Conservation (phyloP, 2,888 invertebrate species). For the Athetis lepigone region DNA sequence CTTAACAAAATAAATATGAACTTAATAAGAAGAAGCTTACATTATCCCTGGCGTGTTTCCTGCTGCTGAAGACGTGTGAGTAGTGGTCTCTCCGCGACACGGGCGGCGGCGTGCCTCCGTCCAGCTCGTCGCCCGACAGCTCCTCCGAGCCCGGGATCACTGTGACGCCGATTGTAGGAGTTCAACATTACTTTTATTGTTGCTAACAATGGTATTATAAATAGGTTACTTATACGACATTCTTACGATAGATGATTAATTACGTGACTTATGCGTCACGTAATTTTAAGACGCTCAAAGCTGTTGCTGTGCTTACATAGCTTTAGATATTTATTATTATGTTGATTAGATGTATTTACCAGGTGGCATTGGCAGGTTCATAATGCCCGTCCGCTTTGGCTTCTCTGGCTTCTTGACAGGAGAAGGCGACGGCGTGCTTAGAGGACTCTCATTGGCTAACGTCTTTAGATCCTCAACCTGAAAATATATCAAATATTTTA, state of each 20-base stretch:
- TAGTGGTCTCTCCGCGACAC: conserved; percentile 76
- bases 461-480: conserved; percentile 86
- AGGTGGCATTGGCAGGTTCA: conserved; percentile 98
- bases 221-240: background rate
- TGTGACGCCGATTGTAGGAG: conserved; percentile 65
- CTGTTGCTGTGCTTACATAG: no score
- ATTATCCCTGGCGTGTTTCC: conserved; percentile 65
- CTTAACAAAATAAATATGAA: no score
- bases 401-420: conserved; percentile 88
- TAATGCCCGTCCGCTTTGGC: conserved; percentile 93
- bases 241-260: background rate
- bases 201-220: background rate
- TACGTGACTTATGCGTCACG: no score
- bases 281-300: no score
- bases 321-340: no score
- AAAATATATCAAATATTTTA: conserved; percentile 3
- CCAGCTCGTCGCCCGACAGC: conserved; percentile 90
- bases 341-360: conserved; percentile 82
- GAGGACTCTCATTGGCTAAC: conserved; percentile 82
- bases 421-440: conserved; percentile 84
- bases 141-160: conserved; percentile 96
- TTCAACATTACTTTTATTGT: conserved; percentile 17
- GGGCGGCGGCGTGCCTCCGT: conserved; percentile 92
- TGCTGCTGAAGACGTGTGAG: conserved; percentile 80
- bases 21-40: conserved; percentile 63